A percentile compares a stretch with the other conserved stretches of the same genome.
phyloP scores from a whole-genome alignment of 1,140 invertebrate species.

The Lordiphosa mommai region DNA sequence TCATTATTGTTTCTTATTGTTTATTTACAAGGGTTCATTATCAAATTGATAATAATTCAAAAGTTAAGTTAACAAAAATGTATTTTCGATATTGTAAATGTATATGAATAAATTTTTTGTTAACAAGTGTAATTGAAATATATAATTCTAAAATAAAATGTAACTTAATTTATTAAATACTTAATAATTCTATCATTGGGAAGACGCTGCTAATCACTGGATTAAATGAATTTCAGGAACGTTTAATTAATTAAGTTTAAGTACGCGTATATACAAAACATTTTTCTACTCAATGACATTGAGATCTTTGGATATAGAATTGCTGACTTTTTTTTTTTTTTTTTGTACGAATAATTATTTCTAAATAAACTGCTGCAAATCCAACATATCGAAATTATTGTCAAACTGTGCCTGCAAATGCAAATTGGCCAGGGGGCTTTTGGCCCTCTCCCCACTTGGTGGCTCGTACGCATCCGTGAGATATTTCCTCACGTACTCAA shows the following conservation, averaged over 20 bases:
- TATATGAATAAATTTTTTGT: too few relatives aligned
- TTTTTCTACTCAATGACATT: slow-evolving; percentile 38
- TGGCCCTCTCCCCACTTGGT: slow-evolving; percentile 6
- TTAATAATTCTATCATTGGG: slow-evolving; percentile 22
- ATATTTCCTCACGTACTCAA: slow-evolving; percentile 78
- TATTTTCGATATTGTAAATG: too few relatives aligned
- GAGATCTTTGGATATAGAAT: slow-evolving; percentile 61
- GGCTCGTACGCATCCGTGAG: slow-evolving; percentile 60
- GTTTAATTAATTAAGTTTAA: too few relatives aligned
- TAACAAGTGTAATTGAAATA: too few relatives aligned
- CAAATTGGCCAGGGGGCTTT: slow-evolving; percentile 26
- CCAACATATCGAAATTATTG: slow-evolving; percentile 67
- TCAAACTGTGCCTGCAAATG: slow-evolving; percentile 51
- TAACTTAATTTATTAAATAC: slow-evolving; percentile 2
- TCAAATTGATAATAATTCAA: too few relatives aligned
- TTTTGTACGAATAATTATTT: background rate
- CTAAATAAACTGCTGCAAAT: slow-evolving; percentile 71
- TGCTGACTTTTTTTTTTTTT: slow-evolving; percentile 17
- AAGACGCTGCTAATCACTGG: slow-evolving; percentile 64
- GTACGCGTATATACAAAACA: too few relatives aligned
- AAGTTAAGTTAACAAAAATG: too few relatives aligned
- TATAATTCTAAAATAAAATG: too few relatives aligned
- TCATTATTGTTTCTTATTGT: too few relatives aligned
- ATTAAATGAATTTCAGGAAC: slow-evolving; percentile 32
- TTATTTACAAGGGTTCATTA: too few relatives aligned